Evolutionary conservation across 1,140 invertebrate species (phyloP).

Genomic region (Musca vetustissima): DNA sequence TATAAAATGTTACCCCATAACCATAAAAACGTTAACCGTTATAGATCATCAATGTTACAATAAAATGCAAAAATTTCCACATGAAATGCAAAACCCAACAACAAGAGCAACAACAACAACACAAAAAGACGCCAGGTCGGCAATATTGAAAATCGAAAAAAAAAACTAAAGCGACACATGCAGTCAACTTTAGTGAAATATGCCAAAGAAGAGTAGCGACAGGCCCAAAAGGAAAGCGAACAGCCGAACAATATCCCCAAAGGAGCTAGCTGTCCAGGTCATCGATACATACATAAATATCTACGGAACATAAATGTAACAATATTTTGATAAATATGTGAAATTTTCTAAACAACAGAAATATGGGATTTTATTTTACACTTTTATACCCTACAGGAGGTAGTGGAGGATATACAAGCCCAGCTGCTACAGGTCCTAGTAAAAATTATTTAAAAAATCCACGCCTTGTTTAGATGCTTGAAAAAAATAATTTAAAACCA

Average conservation of each 20-base stretch:
- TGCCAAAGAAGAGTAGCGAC: background rate
- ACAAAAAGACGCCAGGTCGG: background rate
- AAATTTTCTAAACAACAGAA: slow-evolving; percentile 20
- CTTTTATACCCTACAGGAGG: too few species aligned
- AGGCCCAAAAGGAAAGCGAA: background rate
- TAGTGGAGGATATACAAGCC: too few species aligned
- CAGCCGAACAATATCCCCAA: background rate
- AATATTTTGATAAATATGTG: slow-evolving; percentile 35
- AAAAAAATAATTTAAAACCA: too few species aligned
- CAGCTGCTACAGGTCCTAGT: too few species aligned
- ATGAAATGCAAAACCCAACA: slow-evolving; percentile 4
- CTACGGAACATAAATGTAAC: slow-evolving; percentile 30
- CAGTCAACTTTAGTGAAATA: background rate
- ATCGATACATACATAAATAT: too few species aligned
- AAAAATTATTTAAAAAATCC: too few species aligned
- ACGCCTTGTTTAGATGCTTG: too few species aligned
- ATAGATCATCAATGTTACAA: slow-evolving; percentile 21
- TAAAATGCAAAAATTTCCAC: slow-evolving; percentile 12
- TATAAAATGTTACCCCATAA: background rate
- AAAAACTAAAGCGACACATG: slow-evolving; percentile 5
- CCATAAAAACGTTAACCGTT: slow-evolving; percentile 14
- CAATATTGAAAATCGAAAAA: too few species aligned
- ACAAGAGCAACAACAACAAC: background rate
- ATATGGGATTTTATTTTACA: background rate
- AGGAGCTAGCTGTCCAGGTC: too few species aligned